Base-by-base conservation (phyloP, 2,797 vertebrate genomes). In the Danio albolineatus region DNA sequence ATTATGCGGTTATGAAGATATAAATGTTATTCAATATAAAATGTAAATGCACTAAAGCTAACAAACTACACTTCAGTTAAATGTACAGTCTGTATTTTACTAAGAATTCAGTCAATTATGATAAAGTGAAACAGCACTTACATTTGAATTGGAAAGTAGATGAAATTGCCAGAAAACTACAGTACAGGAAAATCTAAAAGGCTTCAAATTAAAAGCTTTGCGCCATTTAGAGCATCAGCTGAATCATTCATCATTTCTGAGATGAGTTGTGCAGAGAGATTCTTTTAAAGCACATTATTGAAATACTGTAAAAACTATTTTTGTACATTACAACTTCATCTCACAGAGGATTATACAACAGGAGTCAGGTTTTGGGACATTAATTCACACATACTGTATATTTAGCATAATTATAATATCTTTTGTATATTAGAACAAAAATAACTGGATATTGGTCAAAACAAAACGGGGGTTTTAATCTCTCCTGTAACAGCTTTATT, bases 91-190 rank as follows among this genome's bases (percentile, higher is more conserved):
- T 43, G 2, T 28, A 57, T 36, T 36, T 59, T 36, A 14, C n/a
- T 12, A 10, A 44, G n/a, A 64, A 44, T 41, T 41, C 38, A 7
- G 10, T 43, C 10, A 44, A 4, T 44, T 64, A 7, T 44, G 10
- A 44, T 21, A 3, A 65, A 2, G 17, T 14, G 41, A 65, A 65
- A 21, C 12, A 44, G 4, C 41, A 46, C 17, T 44, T 44, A 44
- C 17, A 65, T 65, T 65, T 65, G 10, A 64, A 43, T 19, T 64
- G 44, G 6, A 44, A 64, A 65, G 41, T 14, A 44, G 41, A 65
- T 44, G 17, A 21, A 44, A 65, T 65, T 14, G 17, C 17, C 13
- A 13, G 12, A 44, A 64, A 65, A 44, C 4, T 17, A 41, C 61
- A 44, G 61, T 43, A 17, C 61, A 17, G 28, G 61, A 19, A 19